Evolutionary conservation across 1,140 invertebrate species (phyloP), one percentile per base, ranked within the genome.

Genomic region (Zaprionus gabonicus): DNA sequence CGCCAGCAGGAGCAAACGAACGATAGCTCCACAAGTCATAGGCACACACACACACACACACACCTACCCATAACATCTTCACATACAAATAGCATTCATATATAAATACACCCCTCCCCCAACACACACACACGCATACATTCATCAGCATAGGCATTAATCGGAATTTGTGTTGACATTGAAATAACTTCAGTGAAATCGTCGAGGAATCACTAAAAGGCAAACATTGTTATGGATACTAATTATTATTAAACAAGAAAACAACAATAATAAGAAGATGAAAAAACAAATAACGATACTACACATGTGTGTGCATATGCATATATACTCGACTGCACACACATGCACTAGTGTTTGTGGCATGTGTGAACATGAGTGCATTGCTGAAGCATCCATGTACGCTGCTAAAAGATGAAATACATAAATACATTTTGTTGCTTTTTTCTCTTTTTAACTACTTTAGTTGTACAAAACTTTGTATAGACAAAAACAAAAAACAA

Each of bases 391-490:
- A 76, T 76, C 10, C 55, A 76, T 71, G 81, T 78, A 73, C 57
- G 80, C 69, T 62, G 57, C 44, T 44, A 66, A 57, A 66, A 36
- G 4, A 62, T 36, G 53, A 73, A 80, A 83, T 65, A 76, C 72
- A 80, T 73, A 46, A n/a, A 46, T 38, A 38, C 36, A 72, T 88
- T 87, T 87, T 81, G 84, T 87, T 87, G 84, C 81, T 87, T 84
- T 80, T 87, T 83, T 87, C 56, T 83, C 76, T 87, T 87, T 84
- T 80, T 75, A 82, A 80, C 73, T 87, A 87, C 56, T 90, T 90
- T 90, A 90, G 85, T 90, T 90, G 85, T 90, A 90, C 79, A 90
- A 90, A 90, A 72, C 85, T 85, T 85, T 90, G 84, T 90, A 88
- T 81, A 88, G 72, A 84, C 72, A 56, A 49, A 70, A 38, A 70